phyloP scores from a whole-genome alignment of 1,140 invertebrate genomes.

The Rhagoletis zephyria region DNA sequence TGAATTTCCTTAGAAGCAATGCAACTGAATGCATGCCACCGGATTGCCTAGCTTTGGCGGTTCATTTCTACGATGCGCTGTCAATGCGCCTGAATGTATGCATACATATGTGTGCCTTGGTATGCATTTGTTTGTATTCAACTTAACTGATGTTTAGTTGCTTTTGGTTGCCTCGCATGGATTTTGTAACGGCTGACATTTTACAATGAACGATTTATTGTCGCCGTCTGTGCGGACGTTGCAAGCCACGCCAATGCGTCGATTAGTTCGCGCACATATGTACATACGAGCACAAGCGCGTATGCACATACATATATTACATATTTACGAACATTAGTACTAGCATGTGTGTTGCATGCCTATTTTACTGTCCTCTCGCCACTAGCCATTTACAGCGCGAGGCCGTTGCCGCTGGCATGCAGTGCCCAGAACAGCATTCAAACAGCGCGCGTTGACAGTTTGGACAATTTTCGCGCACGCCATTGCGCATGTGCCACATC shows the following conservation, averaged over 20 bases:
- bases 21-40: neutral
- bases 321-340: neutral
- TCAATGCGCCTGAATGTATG: conserved; percentile 39
- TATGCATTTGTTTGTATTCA: neutral
- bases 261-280: conserved; percentile 28
- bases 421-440: no score
- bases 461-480: conserved; percentile 49
- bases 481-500: conserved; percentile 49
- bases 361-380: conserved; percentile 34
- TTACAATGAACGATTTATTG: conserved; percentile 52
- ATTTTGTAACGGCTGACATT: conserved; percentile 48
- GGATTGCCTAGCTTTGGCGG: neutral
- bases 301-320: no score
- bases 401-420: no score
- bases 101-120: neutral
- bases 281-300: no score
- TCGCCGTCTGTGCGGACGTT: conserved; percentile 38
- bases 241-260: conserved; percentile 32
- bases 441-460: conserved; percentile 48
- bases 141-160: neutral
- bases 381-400: conserved; percentile 28
- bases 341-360: conserved; percentile 1
- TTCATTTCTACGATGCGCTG: neutral
- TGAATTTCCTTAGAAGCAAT: conserved; percentile 28
- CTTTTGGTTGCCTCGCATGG: neutral